Evolutionary conservation across 2,113 vertebrate genomes (phyloP).

Genomic region (Cinclus cinclus): DNA sequence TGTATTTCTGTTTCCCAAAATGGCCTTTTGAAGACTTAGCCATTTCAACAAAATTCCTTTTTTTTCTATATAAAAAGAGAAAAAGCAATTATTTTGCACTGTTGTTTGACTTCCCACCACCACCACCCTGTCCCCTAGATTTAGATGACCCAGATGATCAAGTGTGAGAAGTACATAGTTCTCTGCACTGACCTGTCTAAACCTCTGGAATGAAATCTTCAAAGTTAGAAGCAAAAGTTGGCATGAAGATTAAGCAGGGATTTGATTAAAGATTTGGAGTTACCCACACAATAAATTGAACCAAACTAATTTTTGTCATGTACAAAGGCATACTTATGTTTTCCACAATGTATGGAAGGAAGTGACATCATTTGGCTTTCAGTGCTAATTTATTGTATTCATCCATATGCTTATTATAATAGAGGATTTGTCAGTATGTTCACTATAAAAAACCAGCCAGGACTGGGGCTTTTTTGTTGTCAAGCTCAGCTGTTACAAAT

Average conservation of each 20-base stretch:
- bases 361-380: background rate
- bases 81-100: conserved; percentile 71
- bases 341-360: background rate
- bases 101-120: conserved; percentile 37
- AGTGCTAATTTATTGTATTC: conserved; percentile 45
- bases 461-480: background rate
- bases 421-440: conserved; percentile 37
- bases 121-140: background rate
- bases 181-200: background rate
- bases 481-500: conserved; percentile 10
- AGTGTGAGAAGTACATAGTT: conserved; percentile 37
- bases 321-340: conserved; percentile 42
- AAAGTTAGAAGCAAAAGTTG: conserved; percentile 31
- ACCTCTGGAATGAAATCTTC: conserved; percentile 50
- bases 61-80: conserved; percentile 56
- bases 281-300: conserved; percentile 11
- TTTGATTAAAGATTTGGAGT: conserved; percentile 49
- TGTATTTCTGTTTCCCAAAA: conserved; percentile 71
- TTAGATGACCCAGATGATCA: conserved; percentile 52
- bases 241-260: conserved; percentile 23
- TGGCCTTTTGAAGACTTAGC: conserved; percentile 71
- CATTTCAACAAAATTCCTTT: conserved; percentile 66
- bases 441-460: background rate
- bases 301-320: background rate
- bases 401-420: background rate